These are phyloP conservation scores for Bombycilla garrulus DNA, from an alignment of 2,113 vertebrate genomes.

Conservation along the genomic window DNA sequence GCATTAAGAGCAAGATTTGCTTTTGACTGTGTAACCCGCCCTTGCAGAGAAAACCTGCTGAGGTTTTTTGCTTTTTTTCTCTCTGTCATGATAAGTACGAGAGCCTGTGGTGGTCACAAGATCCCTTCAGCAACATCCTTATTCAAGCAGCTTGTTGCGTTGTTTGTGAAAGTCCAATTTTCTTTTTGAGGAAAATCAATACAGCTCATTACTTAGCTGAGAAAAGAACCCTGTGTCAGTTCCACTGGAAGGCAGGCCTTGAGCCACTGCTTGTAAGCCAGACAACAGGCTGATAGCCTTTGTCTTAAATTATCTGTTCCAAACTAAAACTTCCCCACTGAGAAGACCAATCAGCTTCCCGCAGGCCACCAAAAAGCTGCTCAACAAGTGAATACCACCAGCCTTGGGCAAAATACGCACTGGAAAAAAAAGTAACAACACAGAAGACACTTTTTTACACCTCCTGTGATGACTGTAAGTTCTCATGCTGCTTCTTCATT, in stretches of 20 bases:
- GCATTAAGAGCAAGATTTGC: neutral
- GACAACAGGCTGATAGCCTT: neutral
- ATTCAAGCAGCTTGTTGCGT: neutral
- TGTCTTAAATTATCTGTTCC: constrained; percentile 11
- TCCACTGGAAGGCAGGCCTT: constrained; percentile 1
- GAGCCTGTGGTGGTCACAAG: neutral
- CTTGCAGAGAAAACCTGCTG: neutral
- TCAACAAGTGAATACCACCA: neutral
- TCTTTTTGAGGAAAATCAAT: constrained; percentile 57
- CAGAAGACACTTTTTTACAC: neutral
- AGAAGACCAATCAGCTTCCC: neutral
- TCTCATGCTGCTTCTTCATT: neutral
- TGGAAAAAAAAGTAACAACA: neutral
- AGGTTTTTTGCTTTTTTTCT: neutral
- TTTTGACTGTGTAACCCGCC: neutral
- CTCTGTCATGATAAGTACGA: neutral
- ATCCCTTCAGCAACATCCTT: constrained; percentile 7
- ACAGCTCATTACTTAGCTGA: constrained; percentile 35
- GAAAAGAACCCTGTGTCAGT: constrained; percentile 38
- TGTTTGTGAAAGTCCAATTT: constrained; percentile 47
- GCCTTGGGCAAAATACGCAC: neutral
- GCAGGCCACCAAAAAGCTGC: neutral
- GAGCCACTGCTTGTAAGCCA: neutral
- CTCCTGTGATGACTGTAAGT: neutral
- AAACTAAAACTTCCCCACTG: constrained; percentile 17